A percentile compares a stretch with the other conserved stretches of the same genome.
phyloP scores from a whole-genome alignment of 2,888 invertebrate genomes.

The Hedychridium roseum region DNA sequence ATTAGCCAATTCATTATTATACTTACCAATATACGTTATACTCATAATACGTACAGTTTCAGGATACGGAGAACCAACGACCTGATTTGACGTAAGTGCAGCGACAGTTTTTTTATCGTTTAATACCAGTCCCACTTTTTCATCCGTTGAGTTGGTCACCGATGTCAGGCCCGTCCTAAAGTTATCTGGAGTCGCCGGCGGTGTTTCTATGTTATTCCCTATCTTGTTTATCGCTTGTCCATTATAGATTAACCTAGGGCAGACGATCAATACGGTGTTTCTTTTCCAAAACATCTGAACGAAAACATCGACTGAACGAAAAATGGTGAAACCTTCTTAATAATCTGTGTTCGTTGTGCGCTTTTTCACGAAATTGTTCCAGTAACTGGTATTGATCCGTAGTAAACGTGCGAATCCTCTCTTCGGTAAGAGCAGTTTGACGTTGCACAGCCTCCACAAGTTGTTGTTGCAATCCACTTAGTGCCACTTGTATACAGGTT shows the following conservation, averaged over 20 bases:
- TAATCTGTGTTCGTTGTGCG: slow-evolving; percentile 76
- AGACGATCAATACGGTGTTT: not conserved
- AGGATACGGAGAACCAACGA: slow-evolving; percentile 32
- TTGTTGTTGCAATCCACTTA: slow-evolving; percentile 72
- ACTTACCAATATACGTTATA: slow-evolving; percentile 44
- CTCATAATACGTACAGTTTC: no score
- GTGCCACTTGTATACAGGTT: slow-evolving; percentile 67
- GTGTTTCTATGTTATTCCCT: slow-evolving; percentile 37
- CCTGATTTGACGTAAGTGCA: slow-evolving; percentile 35
- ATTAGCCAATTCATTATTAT: not conserved
- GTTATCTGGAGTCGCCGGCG: slow-evolving; percentile 43
- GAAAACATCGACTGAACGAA: not conserved
- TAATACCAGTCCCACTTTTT: slow-evolving; percentile 27
- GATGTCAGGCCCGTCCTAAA: slow-evolving; percentile 40
- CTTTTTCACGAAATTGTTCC: slow-evolving; percentile 77
- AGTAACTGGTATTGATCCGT: slow-evolving; percentile 79
- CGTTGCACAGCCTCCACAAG: slow-evolving; percentile 74
- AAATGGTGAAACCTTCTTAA: slow-evolving; percentile 68
- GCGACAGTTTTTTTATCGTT: slow-evolving; percentile 30
- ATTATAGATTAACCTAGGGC: slow-evolving; percentile 43
- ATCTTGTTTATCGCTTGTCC: slow-evolving; percentile 37
- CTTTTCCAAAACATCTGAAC: not conserved
- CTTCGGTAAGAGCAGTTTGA: slow-evolving; percentile 77
- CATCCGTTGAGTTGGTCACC: slow-evolving; percentile 36
- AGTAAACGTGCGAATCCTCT: slow-evolving; percentile 77